phyloP scores from a whole-genome alignment of 2,113 vertebrate species.

The Harpagus bidentatus region DNA sequence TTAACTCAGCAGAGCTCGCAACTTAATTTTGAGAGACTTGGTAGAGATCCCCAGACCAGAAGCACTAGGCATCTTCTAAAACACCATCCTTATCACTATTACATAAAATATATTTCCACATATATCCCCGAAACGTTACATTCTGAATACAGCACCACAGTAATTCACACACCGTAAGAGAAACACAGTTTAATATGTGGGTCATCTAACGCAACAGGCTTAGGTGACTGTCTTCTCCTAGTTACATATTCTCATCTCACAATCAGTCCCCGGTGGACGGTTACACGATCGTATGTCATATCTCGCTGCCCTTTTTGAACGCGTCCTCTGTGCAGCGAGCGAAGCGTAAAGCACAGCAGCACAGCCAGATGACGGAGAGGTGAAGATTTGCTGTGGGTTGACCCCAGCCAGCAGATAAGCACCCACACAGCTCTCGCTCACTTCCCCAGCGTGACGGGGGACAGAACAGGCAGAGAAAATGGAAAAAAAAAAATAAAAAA shows the following conservation, averaged over 20 bases:
- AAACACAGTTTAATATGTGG: neutral
- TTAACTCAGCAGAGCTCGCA: neutral
- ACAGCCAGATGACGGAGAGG: neutral
- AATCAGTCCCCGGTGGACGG: neutral
- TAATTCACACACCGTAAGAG: neutral
- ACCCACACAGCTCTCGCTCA: neutral
- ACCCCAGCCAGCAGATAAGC: neutral
- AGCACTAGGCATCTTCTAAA: neutral
- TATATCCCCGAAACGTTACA: neutral
- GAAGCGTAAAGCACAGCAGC: neutral
- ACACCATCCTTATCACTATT: neutral
- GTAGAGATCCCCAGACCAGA: neutral
- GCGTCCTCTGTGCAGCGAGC: neutral
- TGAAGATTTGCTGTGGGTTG: neutral
- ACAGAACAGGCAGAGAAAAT: neutral
- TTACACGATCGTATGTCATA: accelerated
- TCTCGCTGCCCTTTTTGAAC: neutral
- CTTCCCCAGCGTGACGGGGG: accelerated
- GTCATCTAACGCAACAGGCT: neutral
- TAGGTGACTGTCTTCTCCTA: neutral
- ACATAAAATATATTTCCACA: neutral
- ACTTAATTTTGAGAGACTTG: neutral
- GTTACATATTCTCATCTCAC: neutral
- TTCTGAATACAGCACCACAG: neutral
- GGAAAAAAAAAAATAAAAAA: neutral